Base-by-base conservation (phyloP, 2,888 invertebrate species). In the Drosophila colorata region DNA sequence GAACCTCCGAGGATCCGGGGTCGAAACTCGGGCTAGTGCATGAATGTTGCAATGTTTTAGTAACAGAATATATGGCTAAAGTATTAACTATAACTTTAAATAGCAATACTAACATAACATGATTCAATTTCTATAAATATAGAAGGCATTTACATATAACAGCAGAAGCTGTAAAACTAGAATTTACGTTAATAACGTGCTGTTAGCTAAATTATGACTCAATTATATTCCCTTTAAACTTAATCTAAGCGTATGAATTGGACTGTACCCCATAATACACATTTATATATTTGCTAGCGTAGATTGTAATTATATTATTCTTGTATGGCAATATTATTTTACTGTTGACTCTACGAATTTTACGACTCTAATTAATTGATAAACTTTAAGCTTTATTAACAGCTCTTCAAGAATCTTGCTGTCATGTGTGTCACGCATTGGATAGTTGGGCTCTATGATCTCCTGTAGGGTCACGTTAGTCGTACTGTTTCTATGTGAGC, bases 341-440 rank as follows among this genome's bases (percentile, higher is more conserved):
- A 33, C 14, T 66, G 76, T 67, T 76, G 70, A 61, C 53, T 57
- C 57, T 35, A 73, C 58, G 74, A 64, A 53, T 56, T 64, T 81
- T 74, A 74, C 67, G 70, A 79, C 61, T 47, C 59, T 60, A 71
- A 79, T 71, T 67, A 82, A 74, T 75, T 70, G 75, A 81, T 66
- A 70, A 74, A 74, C 57, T 46, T n/a, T n/a, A n/a, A n/a, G n/a
- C n/a, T n/a, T n/a, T 52, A 43, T 43, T 25, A 25, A 9, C n/a
- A 28, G 46, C 28, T 16, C 28, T 13, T 16, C 14, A 13, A 41
- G 11, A 41, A 20, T 18, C 31, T 11, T 11, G 7, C 13, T 28
- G 11, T 28, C 25, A 28, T 38, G 9, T 9, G 14, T 38, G 16
- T 9, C 44, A 25, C n/a, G 14, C 44, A 14, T 9, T 25, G 44